Evolutionary conservation across 2,888 invertebrate genomes (phyloP).

Genomic region (Xanthorhoe spadicearia): DNA sequence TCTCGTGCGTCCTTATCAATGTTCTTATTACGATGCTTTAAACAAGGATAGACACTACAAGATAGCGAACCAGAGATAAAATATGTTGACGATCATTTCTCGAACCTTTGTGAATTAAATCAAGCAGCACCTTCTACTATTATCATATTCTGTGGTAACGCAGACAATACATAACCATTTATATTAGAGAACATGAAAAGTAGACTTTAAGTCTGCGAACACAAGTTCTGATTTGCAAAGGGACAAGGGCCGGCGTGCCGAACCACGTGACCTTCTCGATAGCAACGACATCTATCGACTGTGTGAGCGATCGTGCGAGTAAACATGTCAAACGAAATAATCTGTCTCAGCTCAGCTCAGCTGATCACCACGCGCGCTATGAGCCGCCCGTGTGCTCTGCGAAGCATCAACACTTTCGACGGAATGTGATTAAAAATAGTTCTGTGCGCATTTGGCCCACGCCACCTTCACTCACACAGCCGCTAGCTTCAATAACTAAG

Average conservation of each 20-base stretch:
- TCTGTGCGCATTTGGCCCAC: slow-evolving; percentile 79
- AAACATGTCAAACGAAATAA: slow-evolving; percentile 80
- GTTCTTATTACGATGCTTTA: slow-evolving; percentile 20
- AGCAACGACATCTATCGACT: slow-evolving; percentile 74
- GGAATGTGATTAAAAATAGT: slow-evolving; percentile 79
- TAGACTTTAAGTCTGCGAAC: neutral
- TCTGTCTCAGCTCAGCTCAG: slow-evolving; percentile 83
- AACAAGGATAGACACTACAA: slow-evolving; percentile 22
- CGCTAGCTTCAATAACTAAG: slow-evolving; percentile 78
- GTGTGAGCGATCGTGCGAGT: slow-evolving; percentile 61
- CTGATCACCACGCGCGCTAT: slow-evolving; percentile 77
- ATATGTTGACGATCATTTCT: slow-evolving; percentile 9
- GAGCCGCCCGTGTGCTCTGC: slow-evolving; percentile 50
- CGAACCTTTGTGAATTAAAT: neutral
- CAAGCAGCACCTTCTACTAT: neutral
- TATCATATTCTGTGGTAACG: too few species aligned
- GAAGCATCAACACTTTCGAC: slow-evolving; percentile 65
- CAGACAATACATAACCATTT: neutral
- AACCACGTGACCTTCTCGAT: slow-evolving; percentile 49
- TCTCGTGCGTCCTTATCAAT: slow-evolving; percentile 10
- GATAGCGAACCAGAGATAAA: slow-evolving; percentile 29
- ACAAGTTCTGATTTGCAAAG: slow-evolving; percentile 27
- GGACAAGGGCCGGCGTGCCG: slow-evolving; percentile 45
- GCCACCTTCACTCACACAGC: slow-evolving; percentile 65
- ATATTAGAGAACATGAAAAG: neutral